Conservation (phyloP, 2,113 vertebrate genomes). For the Corythornis vintsioides region DNA sequence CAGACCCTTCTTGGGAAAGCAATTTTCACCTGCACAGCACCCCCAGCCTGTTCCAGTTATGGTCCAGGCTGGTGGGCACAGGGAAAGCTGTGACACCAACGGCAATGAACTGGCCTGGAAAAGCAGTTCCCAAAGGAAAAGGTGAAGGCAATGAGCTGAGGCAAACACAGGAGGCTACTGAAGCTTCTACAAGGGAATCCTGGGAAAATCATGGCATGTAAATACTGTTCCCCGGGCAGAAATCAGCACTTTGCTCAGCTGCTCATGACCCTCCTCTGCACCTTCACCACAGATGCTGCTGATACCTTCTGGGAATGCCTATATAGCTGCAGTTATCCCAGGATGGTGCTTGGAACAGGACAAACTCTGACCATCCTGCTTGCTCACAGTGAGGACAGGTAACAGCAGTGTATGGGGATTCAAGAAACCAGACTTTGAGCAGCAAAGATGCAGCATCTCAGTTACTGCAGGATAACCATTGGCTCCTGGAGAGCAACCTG, state of each 20-base stretch:
- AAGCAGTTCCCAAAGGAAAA: background rate
- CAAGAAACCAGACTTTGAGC: background rate
- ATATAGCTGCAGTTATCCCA: background rate
- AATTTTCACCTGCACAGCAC: background rate
- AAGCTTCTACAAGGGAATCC: background rate
- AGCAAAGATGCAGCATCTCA: background rate
- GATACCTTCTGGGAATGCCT: background rate
- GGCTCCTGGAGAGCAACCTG: background rate
- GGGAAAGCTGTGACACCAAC: background rate
- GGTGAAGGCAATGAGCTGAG: rapidly evolving
- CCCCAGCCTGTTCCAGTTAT: background rate
- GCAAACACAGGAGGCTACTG: background rate
- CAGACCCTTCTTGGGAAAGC: slow-evolving; percentile 50
- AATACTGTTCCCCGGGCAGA: background rate
- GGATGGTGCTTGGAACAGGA: background rate
- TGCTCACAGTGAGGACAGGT: background rate
- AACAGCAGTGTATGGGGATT: rapidly evolving
- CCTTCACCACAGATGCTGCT: background rate
- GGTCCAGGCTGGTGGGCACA: rapidly evolving
- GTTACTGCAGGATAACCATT: background rate
- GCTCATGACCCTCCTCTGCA: background rate
- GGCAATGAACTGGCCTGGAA: background rate
- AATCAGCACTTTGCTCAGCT: background rate
- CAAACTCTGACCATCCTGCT: background rate
- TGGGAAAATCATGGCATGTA: background rate